A percentile compares a stretch with the other conserved stretches of the same genome.
Conservation (phyloP, 2,888 invertebrate genomes). For the Folsomia manolachei region DNA sequence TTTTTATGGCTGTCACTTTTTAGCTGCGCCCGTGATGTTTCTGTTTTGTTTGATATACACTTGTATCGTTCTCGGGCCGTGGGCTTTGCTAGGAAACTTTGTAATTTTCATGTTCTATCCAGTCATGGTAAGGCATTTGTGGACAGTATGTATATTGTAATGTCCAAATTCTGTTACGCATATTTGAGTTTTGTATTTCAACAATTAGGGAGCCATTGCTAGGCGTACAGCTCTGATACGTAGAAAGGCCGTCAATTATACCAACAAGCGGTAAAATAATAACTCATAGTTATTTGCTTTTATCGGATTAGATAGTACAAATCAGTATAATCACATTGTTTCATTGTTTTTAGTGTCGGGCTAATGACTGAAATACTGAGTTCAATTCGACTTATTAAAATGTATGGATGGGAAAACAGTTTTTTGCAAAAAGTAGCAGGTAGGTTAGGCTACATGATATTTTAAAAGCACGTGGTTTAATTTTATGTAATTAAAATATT, state of each 20-base stretch:
- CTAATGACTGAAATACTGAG: constrained; percentile 60
- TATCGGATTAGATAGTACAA: too few relatives aligned
- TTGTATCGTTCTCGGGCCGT: constrained; percentile 55
- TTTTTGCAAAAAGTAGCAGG: constrained; percentile 56
- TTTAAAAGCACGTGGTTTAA: too few relatives aligned
- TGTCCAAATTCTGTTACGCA: not conserved
- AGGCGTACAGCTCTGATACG: constrained; percentile 52
- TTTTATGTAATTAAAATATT: too few relatives aligned
- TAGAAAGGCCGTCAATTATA: constrained; percentile 52
- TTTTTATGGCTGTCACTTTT: too few relatives aligned
- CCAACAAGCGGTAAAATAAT: constrained; percentile 54
- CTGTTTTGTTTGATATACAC: constrained; percentile 55
- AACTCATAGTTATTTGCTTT: too few relatives aligned
- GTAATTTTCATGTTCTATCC: constrained; percentile 55
- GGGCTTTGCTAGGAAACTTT: constrained; percentile 55
- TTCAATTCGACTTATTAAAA: constrained; percentile 59
- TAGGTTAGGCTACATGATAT: constrained; percentile 30
- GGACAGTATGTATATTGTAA: not conserved
- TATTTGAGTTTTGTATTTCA: not conserved
- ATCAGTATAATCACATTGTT: too few relatives aligned
- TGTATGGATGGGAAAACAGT: constrained; percentile 61
- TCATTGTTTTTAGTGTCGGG: too few relatives aligned
- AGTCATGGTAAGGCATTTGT: constrained; percentile 54
- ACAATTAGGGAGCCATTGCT: constrained; percentile 52
- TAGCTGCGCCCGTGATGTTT: constrained; percentile 54